These are phyloP conservation scores for Euwallacea fornicatus DNA, from an alignment of 1,140 invertebrate species.

Conservation along the genomic window DNA sequence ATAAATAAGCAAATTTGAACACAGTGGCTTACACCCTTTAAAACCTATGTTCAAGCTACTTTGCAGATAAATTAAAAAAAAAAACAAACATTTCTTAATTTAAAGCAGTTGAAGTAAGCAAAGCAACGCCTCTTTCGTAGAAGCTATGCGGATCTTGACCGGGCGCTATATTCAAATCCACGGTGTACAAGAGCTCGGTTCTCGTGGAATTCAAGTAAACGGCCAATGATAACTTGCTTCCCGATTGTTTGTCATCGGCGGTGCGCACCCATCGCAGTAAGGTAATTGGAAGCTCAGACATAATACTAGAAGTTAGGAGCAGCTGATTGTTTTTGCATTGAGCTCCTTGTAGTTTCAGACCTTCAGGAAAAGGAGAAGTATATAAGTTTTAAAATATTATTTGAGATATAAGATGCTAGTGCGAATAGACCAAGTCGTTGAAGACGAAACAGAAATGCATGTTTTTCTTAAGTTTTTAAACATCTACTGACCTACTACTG, in stretches of 20 bases:
- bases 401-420: too few relatives aligned
- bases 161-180: constrained; percentile 87
- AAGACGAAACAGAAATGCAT: not conserved
- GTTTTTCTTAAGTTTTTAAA: constrained; percentile 4
- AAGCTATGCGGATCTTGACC: constrained; percentile 89
- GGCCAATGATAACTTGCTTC: constrained; percentile 82
- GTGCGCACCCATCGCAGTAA: constrained; percentile 78
- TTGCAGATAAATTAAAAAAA: not conserved
- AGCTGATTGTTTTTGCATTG: constrained; percentile 89
- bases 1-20: too few relatives aligned
- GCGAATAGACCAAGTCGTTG: not conserved
- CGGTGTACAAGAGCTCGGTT: constrained; percentile 91
- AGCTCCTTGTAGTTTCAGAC: constrained; percentile 93
- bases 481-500: constrained; percentile 63
- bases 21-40: too few relatives aligned
- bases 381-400: not conserved
- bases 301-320: constrained; percentile 89
- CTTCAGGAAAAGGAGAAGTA: constrained; percentile 51
- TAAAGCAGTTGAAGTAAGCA: constrained; percentile 86
- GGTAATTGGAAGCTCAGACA: constrained; percentile 89
- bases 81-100: constrained; percentile 59
- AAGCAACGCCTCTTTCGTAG: constrained; percentile 96
- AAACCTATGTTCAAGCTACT: too few relatives aligned
- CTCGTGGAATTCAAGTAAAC: constrained; percentile 97
- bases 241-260: constrained; percentile 58